These are phyloP conservation scores for Plagiodera versicolora DNA, from an alignment of 2,888 invertebrate species.

Conservation along the genomic window DNA sequence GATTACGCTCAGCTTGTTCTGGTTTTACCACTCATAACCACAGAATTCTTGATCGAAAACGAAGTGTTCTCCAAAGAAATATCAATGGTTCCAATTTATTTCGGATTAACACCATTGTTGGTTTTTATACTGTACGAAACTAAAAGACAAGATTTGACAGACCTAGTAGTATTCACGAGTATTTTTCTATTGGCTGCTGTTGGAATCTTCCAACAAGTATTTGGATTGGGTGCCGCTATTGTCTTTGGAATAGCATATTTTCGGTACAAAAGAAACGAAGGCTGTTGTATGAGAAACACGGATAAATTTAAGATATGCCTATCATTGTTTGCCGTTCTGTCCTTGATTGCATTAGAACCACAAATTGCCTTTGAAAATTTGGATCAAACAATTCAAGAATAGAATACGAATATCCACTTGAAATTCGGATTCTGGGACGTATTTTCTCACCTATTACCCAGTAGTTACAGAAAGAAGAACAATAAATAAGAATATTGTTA, in stretches of 20 bases:
- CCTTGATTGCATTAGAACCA: conserved; percentile 17
- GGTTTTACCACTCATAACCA: conserved; percentile 32
- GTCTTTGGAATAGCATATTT: conserved; percentile 16
- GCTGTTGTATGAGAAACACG: conserved; percentile 13
- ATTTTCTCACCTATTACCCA: too few species aligned
- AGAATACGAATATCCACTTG: too few species aligned
- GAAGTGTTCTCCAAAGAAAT: conserved; percentile 31
- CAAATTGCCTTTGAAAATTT: neutral
- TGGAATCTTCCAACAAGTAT: conserved; percentile 3
- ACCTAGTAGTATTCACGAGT: conserved; percentile 33
- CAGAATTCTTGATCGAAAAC: conserved; percentile 31
- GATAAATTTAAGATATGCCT: conserved; percentile 16
- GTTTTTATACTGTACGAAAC: conserved; percentile 33
- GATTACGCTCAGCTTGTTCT: conserved; percentile 34
- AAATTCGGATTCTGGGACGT: too few species aligned
- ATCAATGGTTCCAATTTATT: conserved; percentile 26
- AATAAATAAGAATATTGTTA: too few species aligned
- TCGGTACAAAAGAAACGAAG: conserved; percentile 13
- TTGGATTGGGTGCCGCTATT: conserved; percentile 6
- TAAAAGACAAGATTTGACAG: conserved; percentile 36
- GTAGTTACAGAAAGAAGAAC: too few species aligned
- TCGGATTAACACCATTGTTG: conserved; percentile 31
- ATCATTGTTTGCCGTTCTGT: conserved; percentile 17
- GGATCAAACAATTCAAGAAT: neutral
- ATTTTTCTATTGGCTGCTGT: conserved; percentile 8